phyloP scores from a whole-genome alignment of 1,140 invertebrate genomes.

The Hylaeus anthracinus region DNA sequence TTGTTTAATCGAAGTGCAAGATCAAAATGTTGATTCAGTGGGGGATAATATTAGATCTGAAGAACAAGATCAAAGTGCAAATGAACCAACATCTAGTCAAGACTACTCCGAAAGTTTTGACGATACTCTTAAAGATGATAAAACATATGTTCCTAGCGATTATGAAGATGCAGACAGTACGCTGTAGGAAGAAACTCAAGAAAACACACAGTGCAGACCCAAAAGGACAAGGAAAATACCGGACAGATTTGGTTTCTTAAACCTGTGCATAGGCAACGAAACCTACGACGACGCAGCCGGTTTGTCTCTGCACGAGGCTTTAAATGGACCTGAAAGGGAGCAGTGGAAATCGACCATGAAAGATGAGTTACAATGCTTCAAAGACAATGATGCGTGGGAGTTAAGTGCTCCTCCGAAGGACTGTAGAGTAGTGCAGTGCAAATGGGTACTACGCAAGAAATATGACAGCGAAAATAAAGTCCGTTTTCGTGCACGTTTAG shows the following conservation, averaged over 20 bases:
- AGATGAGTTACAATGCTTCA: constrained; percentile 51
- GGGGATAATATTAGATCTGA: no score
- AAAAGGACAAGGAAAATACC: background rate
- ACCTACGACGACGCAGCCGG: background rate
- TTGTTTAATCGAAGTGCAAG: no score
- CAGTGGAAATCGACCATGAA: constrained; percentile 44
- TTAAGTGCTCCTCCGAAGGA: constrained; percentile 47
- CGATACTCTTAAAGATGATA: background rate
- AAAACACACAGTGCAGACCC: background rate
- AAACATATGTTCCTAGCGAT: background rate
- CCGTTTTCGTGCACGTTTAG: constrained; percentile 76
- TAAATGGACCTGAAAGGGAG: background rate
- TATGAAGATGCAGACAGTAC: background rate
- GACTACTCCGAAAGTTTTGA: background rate
- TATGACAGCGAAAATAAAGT: constrained; percentile 59
- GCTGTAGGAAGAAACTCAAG: background rate
- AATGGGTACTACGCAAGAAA: constrained; percentile 76
- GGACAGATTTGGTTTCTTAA: background rate
- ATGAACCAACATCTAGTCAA: no score
- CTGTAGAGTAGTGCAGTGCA: constrained; percentile 58
- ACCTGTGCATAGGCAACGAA: background rate
- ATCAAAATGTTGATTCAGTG: no score
- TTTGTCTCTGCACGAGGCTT: background rate
- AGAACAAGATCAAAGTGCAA: no score
- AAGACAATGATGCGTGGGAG: constrained; percentile 67